Percentiles rank a stretch among this genome's conserved stretches.
These are phyloP conservation scores for Neodon shergylaensis DNA, from an alignment of 2,113 vertebrate genomes.

Conservation along the genomic window DNA sequence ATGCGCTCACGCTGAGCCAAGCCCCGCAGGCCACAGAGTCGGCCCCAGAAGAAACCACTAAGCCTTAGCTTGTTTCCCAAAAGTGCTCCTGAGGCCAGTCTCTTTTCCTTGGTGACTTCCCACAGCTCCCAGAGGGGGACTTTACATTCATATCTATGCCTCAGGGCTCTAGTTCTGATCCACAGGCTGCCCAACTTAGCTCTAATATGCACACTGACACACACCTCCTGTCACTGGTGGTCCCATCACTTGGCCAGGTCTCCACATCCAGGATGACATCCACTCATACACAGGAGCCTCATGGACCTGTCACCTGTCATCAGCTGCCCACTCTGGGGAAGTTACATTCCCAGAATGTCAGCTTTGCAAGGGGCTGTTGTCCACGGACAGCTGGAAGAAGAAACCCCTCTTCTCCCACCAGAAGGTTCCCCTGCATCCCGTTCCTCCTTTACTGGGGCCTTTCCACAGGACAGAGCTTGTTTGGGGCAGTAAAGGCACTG, in stretches of 20 bases:
- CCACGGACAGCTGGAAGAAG: neutral
- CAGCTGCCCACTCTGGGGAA: no score
- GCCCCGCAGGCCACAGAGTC: neutral
- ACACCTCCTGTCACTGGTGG: accelerated
- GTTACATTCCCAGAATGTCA: neutral
- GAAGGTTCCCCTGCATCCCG: neutral
- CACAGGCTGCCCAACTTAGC: accelerated
- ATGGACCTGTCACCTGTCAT: accelerated
- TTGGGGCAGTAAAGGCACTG: neutral
- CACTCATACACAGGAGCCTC: accelerated
- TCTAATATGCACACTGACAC: accelerated
- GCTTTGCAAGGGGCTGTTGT: neutral
- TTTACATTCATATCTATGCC: neutral
- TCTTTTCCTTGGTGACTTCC: neutral
- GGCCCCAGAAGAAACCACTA: neutral
- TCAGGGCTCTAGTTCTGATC: neutral
- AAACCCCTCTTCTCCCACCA: neutral
- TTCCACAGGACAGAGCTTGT: neutral
- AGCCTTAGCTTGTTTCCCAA: neutral
- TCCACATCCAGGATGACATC: neutral
- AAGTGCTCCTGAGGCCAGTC: neutral
- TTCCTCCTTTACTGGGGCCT: neutral
- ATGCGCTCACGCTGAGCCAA: accelerated
- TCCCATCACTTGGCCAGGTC: accelerated
- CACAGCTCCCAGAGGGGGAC: no score